A percentile compares a stretch with the other conserved stretches of the same genome.
These are phyloP conservation scores for Selenia dentaria DNA, from an alignment of 2,888 invertebrate species.

Conservation along the genomic window DNA sequence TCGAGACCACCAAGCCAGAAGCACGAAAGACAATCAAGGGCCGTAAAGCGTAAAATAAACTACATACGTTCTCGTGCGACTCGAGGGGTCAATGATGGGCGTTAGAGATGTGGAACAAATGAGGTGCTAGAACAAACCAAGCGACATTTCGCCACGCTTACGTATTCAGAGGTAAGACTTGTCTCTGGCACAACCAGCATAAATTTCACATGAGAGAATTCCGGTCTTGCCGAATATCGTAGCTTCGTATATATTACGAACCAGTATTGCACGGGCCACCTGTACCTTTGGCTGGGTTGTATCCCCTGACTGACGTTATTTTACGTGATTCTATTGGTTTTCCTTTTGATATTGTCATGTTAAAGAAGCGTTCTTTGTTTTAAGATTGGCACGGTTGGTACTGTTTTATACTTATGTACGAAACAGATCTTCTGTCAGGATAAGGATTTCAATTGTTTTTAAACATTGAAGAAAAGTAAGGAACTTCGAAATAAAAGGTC, in stretches of 20 bases:
- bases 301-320: slow-evolving; percentile 38
- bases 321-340: slow-evolving; percentile 42
- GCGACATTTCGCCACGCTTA: slow-evolving; percentile 51
- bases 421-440: not conserved
- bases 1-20: slow-evolving; percentile 50
- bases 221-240: slow-evolving; percentile 50
- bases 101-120: slow-evolving; percentile 36
- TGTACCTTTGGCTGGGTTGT: slow-evolving; percentile 30
- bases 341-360: slow-evolving; percentile 17
- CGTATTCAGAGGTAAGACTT: slow-evolving; percentile 43
- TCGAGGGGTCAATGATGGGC: slow-evolving; percentile 22
- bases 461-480: slow-evolving; percentile 4
- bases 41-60: slow-evolving; percentile 10
- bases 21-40: slow-evolving; percentile 23
- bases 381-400: not conserved
- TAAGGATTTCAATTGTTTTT: slow-evolving; percentile 6
- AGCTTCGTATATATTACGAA: slow-evolving; percentile 43
- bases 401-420: slow-evolving; percentile 21
- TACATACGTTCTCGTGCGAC: slow-evolving; percentile 10
- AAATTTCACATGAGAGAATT: slow-evolving; percentile 56
- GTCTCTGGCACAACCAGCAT: slow-evolving; percentile 48
- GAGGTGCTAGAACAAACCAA: slow-evolving; percentile 45
- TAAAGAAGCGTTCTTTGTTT: slow-evolving; percentile 10
- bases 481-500: slow-evolving; percentile 4
- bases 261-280: slow-evolving; percentile 50